Evolutionary conservation across 2,888 invertebrate genomes (phyloP), one percentile per base, ranked within the genome.

Genomic region (Machimus atricapillus): DNA sequence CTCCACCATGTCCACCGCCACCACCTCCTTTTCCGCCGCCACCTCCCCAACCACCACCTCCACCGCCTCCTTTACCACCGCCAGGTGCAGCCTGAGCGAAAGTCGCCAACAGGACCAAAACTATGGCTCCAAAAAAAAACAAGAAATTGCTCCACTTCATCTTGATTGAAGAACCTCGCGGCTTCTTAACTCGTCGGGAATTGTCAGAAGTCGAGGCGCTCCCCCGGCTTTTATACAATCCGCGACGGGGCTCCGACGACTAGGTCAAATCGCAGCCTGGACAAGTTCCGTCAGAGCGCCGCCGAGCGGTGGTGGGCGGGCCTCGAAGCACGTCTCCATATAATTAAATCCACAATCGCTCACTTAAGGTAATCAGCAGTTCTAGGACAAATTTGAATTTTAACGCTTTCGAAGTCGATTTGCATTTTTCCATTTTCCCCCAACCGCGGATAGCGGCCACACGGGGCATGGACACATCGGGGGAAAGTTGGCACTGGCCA

Each of bases 31-130:
- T 43, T 0, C 83, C 77, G 0, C 82, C 46, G 7, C 23, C 12
- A 43, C 77, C 77, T 0, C 82, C 46, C 7, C n/a, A 5, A 31
- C 77, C 86, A 34, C 88, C 88, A 7, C 85, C 58, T 19, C 87
- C 88, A 23, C 88, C 87, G 66, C 88, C 89, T 12, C 87, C 66
- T 37, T 85, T 79, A 8, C 88, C 89, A 2, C 12, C 87, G 76
- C 89, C 87, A 7, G 79, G 79, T 16, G 14, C 52, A 56, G 79
- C 79, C 16, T 27, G 46, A 8, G 27, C 52, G 16, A 79, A 79
- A 79, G 27, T 52, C 43, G 23, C 79, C n/a, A 79, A 14, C 14
- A 79, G 79, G 52, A 40, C 79, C 79, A 79, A 31, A 52, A 79
- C 23, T 4, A 79, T 3, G 27, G 79, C 1, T 4, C 79, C 79